Evolutionary conservation across 2,888 invertebrate species (phyloP).

Genomic region (Crepidodera aurea): DNA sequence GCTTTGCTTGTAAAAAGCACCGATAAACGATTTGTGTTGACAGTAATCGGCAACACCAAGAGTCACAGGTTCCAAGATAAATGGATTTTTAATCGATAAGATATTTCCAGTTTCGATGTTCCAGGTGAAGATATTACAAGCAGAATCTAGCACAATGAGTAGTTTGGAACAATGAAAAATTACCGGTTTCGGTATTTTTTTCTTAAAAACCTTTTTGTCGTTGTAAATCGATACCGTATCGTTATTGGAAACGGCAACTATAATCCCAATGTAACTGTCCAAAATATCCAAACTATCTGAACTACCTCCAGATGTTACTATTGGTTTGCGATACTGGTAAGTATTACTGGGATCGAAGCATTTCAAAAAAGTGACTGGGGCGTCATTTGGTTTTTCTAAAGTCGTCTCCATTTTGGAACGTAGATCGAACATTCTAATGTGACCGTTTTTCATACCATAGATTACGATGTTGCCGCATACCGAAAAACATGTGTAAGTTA

Average conservation of each 20-base stretch:
- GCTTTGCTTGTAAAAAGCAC: conserved; percentile 20
- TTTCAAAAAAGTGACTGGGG: conserved; percentile 44
- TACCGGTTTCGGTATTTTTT: conserved; percentile 23
- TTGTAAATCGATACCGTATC: conserved; percentile 28
- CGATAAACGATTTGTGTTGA: conserved; percentile 24
- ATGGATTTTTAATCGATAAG: conserved; percentile 3
- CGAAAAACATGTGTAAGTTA: conserved; percentile 53
- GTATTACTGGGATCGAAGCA: conserved; percentile 40
- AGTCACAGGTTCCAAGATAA: conserved; percentile 21
- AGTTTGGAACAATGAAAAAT: conserved; percentile 28
- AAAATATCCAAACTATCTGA: conserved; percentile 34
- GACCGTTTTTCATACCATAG: conserved; percentile 52
- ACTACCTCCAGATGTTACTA: conserved; percentile 28
- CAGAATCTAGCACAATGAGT: conserved; percentile 31
- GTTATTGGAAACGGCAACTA: conserved; percentile 23
- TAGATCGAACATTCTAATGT: conserved; percentile 49
- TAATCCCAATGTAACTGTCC: conserved; percentile 17
- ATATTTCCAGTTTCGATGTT: conserved; percentile 27
- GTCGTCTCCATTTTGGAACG: conserved; percentile 40
- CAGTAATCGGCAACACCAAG: conserved; percentile 29
- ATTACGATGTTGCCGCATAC: conserved; percentile 52
- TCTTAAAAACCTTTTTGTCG: conserved; percentile 18
- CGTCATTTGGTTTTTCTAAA: neutral
- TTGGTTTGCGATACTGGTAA: conserved; percentile 4
- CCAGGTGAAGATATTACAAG: conserved; percentile 33